Evolutionary conservation across 2,888 invertebrate species (phyloP).

Genomic region (Cinara cedri): DNA sequence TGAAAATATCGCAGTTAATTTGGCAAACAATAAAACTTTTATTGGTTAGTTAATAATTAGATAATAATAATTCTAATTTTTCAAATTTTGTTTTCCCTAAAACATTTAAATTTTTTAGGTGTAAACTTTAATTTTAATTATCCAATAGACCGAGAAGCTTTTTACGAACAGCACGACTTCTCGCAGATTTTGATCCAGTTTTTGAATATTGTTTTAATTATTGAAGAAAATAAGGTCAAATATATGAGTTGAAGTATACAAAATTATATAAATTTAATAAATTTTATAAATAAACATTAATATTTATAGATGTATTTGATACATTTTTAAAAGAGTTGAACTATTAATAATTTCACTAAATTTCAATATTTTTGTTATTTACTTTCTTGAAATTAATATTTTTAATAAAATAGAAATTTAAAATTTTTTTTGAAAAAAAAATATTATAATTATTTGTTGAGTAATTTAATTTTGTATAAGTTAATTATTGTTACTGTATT

Average conservation of each 20-base stretch:
- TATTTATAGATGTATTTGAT: too few relatives aligned
- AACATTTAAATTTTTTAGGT: slow-evolving; percentile 2
- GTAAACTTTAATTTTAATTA: slow-evolving; percentile 1
- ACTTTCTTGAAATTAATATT: too few relatives aligned
- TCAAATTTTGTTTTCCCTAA: neutral
- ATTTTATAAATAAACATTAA: too few relatives aligned
- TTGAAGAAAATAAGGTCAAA: neutral
- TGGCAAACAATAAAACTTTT: neutral
- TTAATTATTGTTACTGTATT: neutral
- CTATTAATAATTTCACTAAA: too few relatives aligned
- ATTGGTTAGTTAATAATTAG: slow-evolving; percentile 3
- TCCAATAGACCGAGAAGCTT: neutral
- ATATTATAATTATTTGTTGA: neutral
- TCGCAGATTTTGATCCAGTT: neutral
- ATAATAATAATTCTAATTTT: neutral
- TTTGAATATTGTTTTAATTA: neutral
- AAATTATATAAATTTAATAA: too few relatives aligned
- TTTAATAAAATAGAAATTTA: too few relatives aligned
- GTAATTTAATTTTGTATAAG: neutral
- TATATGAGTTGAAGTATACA: too few relatives aligned
- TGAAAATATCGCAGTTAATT: neutral
- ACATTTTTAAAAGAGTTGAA: too few relatives aligned
- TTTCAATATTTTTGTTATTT: too few relatives aligned
- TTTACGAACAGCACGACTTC: neutral
- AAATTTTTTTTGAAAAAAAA: too few relatives aligned